Percentiles rank a stretch among this genome's conserved stretches.
Evolutionary conservation across 2,113 vertebrate species (phyloP).

Genomic region (Xyliphius kryptos): DNA sequence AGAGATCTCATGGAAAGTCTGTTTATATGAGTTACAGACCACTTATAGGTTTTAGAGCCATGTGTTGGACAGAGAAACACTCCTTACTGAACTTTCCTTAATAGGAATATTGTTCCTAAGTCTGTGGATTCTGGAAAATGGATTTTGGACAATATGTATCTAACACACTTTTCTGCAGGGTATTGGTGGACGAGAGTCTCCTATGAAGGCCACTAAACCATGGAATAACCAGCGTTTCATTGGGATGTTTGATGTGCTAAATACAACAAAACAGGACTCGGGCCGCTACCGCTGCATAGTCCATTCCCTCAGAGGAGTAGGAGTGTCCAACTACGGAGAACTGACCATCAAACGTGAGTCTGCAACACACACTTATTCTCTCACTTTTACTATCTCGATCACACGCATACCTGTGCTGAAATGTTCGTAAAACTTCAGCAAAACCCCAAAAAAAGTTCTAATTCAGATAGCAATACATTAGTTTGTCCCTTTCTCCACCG

Average conservation of each 20-base stretch:
- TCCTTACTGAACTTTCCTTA: too few relatives aligned
- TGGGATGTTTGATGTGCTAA: conserved; percentile 87
- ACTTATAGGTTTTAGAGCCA: too few relatives aligned
- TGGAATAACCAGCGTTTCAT: conserved; percentile 83
- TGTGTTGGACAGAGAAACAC: too few relatives aligned
- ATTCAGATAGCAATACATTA: neutral
- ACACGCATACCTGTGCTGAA: too few relatives aligned
- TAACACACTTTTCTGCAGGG: too few relatives aligned
- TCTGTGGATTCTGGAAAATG: too few relatives aligned
- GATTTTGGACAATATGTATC: too few relatives aligned
- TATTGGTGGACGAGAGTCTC: conserved; percentile 82
- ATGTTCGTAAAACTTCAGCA: conserved; percentile 2
- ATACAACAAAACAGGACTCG: conserved; percentile 87
- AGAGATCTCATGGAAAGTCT: too few relatives aligned
- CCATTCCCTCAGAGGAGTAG: conserved; percentile 83
- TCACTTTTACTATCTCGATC: too few relatives aligned
- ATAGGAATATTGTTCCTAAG: too few relatives aligned
- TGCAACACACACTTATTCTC: neutral
- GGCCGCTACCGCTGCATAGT: conserved; percentile 94
- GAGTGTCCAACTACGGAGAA: conserved; percentile 92
- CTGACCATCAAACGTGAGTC: conserved; percentile 92
- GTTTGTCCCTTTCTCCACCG: neutral
- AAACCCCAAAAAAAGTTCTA: neutral
- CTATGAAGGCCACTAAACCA: conserved; percentile 87
- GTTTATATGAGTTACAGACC: too few relatives aligned